These are phyloP conservation scores for Panthera uncia DNA, from an alignment of 2,113 vertebrate species.

Conservation along the genomic window DNA sequence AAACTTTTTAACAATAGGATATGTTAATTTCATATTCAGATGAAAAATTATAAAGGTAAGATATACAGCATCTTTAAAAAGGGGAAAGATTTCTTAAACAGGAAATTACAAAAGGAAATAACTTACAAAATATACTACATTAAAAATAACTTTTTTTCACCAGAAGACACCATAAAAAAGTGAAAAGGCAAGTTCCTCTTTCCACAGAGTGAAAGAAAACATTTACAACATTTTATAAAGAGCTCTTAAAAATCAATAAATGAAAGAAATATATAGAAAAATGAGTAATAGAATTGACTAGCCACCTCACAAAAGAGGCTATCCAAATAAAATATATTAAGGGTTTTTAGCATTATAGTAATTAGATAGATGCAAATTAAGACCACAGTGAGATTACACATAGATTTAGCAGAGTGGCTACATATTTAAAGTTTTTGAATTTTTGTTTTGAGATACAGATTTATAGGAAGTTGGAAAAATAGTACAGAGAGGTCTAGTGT, in stretches of 20 bases:
- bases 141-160: background rate
- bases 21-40: background rate
- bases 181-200: background rate
- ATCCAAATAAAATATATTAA: background rate
- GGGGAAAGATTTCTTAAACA: background rate
- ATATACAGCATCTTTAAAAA: background rate
- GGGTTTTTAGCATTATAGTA: background rate
- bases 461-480: background rate
- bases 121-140: background rate
- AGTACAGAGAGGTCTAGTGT: background rate
- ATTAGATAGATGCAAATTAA: background rate
- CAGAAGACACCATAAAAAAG: background rate
- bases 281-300: background rate
- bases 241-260: background rate
- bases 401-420: background rate
- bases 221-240: background rate
- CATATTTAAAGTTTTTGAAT: background rate
- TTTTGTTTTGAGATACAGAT: background rate
- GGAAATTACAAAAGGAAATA: background rate
- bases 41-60: background rate
- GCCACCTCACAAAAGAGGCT: background rate
- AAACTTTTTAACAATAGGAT: background rate
- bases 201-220: background rate
- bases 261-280: background rate
- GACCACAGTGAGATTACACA: background rate